Evolutionary conservation across 2,888 invertebrate genomes (phyloP).

Genomic region (Drosophila melanocephala): DNA sequence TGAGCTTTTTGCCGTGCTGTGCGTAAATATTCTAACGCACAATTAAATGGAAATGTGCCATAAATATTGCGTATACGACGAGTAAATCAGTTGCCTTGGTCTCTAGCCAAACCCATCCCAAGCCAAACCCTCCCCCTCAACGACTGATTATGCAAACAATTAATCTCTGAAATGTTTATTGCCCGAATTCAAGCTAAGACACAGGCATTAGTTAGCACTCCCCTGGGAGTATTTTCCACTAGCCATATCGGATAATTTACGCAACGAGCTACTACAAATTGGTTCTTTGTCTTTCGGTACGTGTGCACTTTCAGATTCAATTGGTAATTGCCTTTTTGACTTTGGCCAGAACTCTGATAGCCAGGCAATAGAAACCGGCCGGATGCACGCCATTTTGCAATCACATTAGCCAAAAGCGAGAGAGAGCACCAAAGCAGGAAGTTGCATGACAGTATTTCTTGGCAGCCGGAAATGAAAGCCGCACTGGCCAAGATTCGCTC

Average conservation of each 20-base stretch:
- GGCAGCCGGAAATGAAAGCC: slow-evolving; percentile 66
- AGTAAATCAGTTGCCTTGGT: slow-evolving; percentile 65
- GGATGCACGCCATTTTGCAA: slow-evolving; percentile 75
- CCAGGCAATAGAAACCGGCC: slow-evolving; percentile 30
- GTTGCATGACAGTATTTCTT: slow-evolving; percentile 57
- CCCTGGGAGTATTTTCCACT: slow-evolving; percentile 17
- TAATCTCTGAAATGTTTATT: slow-evolving; percentile 74
- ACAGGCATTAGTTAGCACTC: slow-evolving; percentile 52
- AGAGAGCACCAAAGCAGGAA: slow-evolving; percentile 37
- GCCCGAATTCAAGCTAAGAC: slow-evolving; percentile 25
- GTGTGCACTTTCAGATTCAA: slow-evolving; percentile 56
- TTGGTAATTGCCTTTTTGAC: slow-evolving; percentile 51
- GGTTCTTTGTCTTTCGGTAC: slow-evolving; percentile 45
- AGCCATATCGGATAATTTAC: slow-evolving; percentile 17
- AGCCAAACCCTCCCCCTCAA: slow-evolving; percentile 2
- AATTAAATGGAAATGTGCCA: slow-evolving; percentile 79
- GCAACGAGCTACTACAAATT: slow-evolving; percentile 53
- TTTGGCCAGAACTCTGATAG: slow-evolving; percentile 14
- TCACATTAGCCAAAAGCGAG: slow-evolving; percentile 65
- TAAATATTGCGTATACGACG: slow-evolving; percentile 75
- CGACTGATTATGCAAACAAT: slow-evolving; percentile 73
- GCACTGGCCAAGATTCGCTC: slow-evolving; percentile 24
- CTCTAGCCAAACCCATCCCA: background rate
- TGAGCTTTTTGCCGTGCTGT: slow-evolving; percentile 20
- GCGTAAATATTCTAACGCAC: slow-evolving; percentile 76